A percentile compares a stretch with the other conserved stretches of the same genome.
Conservation (phyloP, 2,797 vertebrate species). For the Neosilurus mollespiculum region DNA sequence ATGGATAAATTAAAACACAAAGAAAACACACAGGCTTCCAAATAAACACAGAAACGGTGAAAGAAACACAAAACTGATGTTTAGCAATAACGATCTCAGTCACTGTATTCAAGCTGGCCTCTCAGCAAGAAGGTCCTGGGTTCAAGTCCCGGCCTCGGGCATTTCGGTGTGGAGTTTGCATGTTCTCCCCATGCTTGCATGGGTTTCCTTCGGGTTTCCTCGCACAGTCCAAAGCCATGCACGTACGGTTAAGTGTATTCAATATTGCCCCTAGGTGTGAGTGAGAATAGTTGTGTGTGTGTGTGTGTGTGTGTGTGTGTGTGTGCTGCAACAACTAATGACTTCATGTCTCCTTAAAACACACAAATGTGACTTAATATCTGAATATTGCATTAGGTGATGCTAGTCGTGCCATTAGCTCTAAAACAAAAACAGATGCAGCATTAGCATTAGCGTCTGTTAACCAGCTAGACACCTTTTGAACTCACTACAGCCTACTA, state of each 20-base stretch:
- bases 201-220: too few relatives aligned
- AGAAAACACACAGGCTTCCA: background rate
- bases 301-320: too few relatives aligned
- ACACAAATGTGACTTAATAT: background rate
- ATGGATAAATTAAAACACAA: background rate
- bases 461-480: background rate
- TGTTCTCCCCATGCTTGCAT: too few relatives aligned
- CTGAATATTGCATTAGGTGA: background rate
- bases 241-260: too few relatives aligned
- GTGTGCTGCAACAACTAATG: background rate
- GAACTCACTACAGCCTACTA: background rate
- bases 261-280: too few relatives aligned
- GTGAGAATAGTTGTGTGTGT: too few relatives aligned
- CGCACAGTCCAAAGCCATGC: too few relatives aligned
- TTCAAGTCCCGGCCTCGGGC: too few relatives aligned
- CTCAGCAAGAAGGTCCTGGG: too few relatives aligned
- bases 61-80: background rate
- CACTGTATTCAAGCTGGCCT: background rate
- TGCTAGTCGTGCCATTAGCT: background rate
- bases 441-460: background rate
- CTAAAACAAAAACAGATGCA: conserved; percentile 6
- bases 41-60: background rate
- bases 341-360: background rate
- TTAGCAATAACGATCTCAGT: background rate
- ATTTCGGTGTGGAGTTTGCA: too few relatives aligned